phyloP scores from a whole-genome alignment of 2,888 invertebrate species.

The Euplagia quadripunctaria region DNA sequence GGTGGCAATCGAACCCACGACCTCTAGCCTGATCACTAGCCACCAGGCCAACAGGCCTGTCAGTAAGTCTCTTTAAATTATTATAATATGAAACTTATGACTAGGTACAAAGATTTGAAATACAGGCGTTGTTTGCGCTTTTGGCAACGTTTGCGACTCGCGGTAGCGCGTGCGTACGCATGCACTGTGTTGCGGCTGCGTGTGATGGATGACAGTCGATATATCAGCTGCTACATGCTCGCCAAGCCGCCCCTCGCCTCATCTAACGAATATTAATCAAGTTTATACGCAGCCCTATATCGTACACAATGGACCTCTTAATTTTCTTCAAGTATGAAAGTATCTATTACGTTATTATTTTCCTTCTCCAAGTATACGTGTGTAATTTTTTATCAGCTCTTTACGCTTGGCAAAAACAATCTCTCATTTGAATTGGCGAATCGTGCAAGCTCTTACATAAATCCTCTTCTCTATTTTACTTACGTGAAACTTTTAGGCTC shows the following conservation, averaged over 20 bases:
- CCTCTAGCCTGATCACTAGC: too few species aligned
- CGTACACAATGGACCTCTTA: conserved; percentile 61
- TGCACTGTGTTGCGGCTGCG: conserved; percentile 60
- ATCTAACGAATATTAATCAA: conserved; percentile 73
- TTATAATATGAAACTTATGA: not conserved
- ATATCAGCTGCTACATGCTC: conserved; percentile 64
- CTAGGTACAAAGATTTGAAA: not conserved
- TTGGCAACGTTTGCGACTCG: conserved; percentile 49
- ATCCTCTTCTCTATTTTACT: conserved; percentile 33
- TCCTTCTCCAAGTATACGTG: conserved; percentile 38
- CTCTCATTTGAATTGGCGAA: conserved; percentile 30
- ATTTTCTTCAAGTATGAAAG: conserved; percentile 60
- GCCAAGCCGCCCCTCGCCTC: conserved; percentile 57
- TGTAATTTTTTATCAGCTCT: conserved; percentile 46
- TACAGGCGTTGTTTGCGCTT: conserved; percentile 50
- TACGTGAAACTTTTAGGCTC: conserved; percentile 31
- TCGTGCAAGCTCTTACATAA: conserved; percentile 22
- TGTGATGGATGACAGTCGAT: conserved; percentile 72
- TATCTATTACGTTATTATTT: conserved; percentile 53
- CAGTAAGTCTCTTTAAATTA: too few species aligned
- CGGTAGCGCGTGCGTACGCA: conserved; percentile 67
- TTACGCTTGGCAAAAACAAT: conserved; percentile 41
- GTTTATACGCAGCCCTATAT: conserved; percentile 60
- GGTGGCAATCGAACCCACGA: too few species aligned
- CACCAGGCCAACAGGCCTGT: too few species aligned